Conservation (phyloP, 2,888 invertebrate genomes). For the Callimorpha dominula region DNA sequence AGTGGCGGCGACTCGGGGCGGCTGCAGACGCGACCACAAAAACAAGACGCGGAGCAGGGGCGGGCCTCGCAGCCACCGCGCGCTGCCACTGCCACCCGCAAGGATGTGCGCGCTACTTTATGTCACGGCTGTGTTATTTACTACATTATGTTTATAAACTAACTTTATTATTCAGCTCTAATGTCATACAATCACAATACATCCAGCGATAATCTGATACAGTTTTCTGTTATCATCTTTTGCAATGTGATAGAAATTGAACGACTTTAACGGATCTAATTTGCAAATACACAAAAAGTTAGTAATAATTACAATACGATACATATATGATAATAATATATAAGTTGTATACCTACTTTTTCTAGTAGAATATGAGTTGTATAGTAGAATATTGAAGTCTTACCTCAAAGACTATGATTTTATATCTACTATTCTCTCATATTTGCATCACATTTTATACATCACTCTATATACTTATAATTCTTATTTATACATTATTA, state of each 20-base stretch:
- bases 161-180: conserved; percentile 42
- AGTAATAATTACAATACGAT: not conserved
- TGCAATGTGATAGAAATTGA: not conserved
- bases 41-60: conserved; percentile 82
- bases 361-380: not conserved
- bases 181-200: conserved; percentile 13
- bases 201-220: not conserved
- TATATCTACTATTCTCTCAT: not conserved
- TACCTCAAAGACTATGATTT: not conserved
- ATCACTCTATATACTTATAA: not conserved
- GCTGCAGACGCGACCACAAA: conserved; percentile 85
- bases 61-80: conserved; percentile 72
- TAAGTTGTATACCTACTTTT: not conserved
- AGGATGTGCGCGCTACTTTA: conserved; percentile 63
- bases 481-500: not conserved
- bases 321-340: not conserved
- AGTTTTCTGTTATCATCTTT: conserved; percentile 19
- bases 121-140: conserved; percentile 57
- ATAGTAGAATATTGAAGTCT: not conserved
- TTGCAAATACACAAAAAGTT: not conserved
- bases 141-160: conserved; percentile 56
- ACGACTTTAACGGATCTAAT: not conserved
- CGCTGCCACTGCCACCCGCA: conserved; percentile 69
- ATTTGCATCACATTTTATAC: not conserved
- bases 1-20: conserved; percentile 79